Evolutionary conservation across 2,888 invertebrate genomes (phyloP), one percentile per base, ranked within the genome.

Genomic region (Sminthurinus aureus): DNA sequence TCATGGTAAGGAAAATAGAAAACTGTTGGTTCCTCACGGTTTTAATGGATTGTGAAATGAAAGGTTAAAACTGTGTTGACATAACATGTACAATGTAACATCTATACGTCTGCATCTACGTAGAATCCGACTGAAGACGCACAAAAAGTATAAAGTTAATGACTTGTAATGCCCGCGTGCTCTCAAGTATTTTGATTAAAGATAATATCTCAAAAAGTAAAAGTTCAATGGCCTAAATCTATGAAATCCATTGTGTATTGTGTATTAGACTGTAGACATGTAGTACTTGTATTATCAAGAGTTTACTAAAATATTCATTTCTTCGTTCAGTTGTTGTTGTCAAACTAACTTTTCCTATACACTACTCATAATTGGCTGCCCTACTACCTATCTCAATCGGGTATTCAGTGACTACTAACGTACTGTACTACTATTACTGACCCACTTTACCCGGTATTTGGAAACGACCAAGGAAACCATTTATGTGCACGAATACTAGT

Each of bases 141-240:
- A 20, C 12, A 20, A 67, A 9, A 67, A 20, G 67, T 13, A 67
- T n/a, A 18, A 67, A 67, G 67, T 67, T 67, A 67, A 67, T 67
- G 67, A 67, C 67, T 58, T 58, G 67, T 67, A 18, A 67, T 67
- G 20, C 67, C 67, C 67, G 67, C 67, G 67, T 67, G 67, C 15
- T 58, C 67, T 67, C 67, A 67, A 67, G n/a, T n/a, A 67, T 67
- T 67, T 67, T 67, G 67, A 67, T 67, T 67, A 67, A 67, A 67
- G 67, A 67, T 20, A 67, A 18, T 13, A 67, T 67, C 67, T 13
- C 12, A 52, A 13, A 13, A 67, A 20, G n/a, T 9, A 20, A 67
- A 67, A n/a, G 67, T 67, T 67, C 67, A 67, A 67, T 67, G 67
- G n/a, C 67, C 67, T 20, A 67, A 13, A 67, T 67, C 20, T 67